Evolutionary conservation across 2,888 invertebrate species (phyloP), one percentile per base, ranked within the genome.

Genomic region (Noctua comes): DNA sequence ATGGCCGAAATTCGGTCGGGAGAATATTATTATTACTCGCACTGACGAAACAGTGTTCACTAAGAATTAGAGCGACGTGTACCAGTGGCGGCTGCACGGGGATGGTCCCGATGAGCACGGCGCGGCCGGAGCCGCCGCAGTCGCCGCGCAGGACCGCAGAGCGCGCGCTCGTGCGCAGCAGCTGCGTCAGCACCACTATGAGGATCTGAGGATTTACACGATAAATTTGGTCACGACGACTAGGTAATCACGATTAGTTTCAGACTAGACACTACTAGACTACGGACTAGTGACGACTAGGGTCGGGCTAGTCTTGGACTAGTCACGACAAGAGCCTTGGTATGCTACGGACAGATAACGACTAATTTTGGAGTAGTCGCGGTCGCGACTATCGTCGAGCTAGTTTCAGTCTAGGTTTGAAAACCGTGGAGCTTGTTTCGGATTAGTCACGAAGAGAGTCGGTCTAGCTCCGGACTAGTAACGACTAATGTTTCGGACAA

Each of bases 101-200:
- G 6, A 84, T 76, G 13, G 70, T 36, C 2, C 92, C 92, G n/a
- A 87, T 8, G 73, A 97, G 92, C 92, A 93, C 95, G 31, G 94
- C 97, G 64, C 95, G 95, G 40, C 97, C 97, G 66, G 86, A 80
- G 21, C 97, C 97, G 71, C 91, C 93, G 82, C 94, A 94, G 91
- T 97, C 95, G 16, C 97, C 97, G 80, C 97, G 91, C 84, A 97
- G 92, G 75, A 97, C 95, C 7, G 97, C 97, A 87, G 97, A 97
- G 79, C 97, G 95, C 74, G 97, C 96, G 36, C 97, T 97, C 48
- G 97, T 96, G 81, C 97, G 97, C 80, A 97, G 91, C 84, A 97
- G 92, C 89, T 97, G 97, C 73, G 97, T 96, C 83, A 97, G 90
- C 77, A 97, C 90, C 85, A 97, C 94, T 89, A 97, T 97, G 76